Conservation (phyloP, 2,888 invertebrate genomes). For the Leptarthrus brevirostris region DNA sequence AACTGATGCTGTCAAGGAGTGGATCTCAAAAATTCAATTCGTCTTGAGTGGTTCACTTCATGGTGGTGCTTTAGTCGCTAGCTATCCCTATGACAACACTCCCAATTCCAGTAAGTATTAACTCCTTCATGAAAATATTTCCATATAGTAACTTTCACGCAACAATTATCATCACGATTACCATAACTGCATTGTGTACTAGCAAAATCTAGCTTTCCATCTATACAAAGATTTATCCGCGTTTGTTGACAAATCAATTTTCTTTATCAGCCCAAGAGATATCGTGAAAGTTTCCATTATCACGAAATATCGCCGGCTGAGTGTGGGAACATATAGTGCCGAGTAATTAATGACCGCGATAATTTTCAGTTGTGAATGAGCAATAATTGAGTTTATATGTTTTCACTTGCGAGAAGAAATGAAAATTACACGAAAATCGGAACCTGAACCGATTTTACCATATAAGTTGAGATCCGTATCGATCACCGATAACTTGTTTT, state of each 20-base stretch:
- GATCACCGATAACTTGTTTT: not conserved
- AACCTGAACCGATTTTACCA: slow-evolving; percentile 1
- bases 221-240: not conserved
- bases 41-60: slow-evolving; percentile 94
- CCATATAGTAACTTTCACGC: slow-evolving; percentile 17
- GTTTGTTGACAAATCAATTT: slow-evolving; percentile 39
- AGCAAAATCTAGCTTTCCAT: not conserved
- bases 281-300: slow-evolving; percentile 16
- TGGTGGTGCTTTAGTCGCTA: slow-evolving; percentile 78
- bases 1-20: slow-evolving; percentile 92
- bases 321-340: not conserved
- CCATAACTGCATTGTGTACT: not conserved
- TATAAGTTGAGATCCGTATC: not conserved
- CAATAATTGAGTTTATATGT: slow-evolving; percentile 4
- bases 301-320: not conserved
- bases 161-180: not conserved
- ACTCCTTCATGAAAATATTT: slow-evolving; percentile 21
- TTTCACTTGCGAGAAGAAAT: slow-evolving; percentile 15
- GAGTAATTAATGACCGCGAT: not conserved
- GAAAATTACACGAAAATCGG: not conserved
- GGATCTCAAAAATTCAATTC: slow-evolving; percentile 93
- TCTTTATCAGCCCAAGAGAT: not conserved
- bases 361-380: not conserved
- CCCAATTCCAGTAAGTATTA: slow-evolving; percentile 87
- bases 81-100: slow-evolving; percentile 89